These are phyloP conservation scores for Catostomus latipinnis DNA, from an alignment of 2,797 vertebrate genomes.

Conservation along the genomic window DNA sequence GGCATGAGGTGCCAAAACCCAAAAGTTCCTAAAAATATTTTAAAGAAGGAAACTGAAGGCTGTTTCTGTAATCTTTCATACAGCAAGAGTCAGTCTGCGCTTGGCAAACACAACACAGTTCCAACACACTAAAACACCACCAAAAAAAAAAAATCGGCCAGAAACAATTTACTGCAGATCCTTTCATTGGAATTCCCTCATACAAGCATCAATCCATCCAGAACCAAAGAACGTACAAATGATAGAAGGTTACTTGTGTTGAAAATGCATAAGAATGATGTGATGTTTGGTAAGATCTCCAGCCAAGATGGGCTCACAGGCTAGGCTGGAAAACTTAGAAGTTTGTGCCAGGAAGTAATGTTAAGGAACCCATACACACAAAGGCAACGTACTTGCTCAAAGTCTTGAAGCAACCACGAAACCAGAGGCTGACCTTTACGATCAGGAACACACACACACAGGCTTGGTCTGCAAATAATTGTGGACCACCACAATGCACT, in stretches of 20 bases:
- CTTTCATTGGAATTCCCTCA: conserved; percentile 22
- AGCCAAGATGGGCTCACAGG: conserved; percentile 15
- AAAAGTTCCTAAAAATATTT: conserved; percentile 40
- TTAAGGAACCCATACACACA: conserved; percentile 2
- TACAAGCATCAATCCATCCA: conserved; percentile 23
- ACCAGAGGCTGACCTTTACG: conserved; percentile 35
- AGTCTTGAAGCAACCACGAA: conserved; percentile 9
- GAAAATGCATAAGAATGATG: conserved; percentile 28
- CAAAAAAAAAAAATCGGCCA: conserved; percentile 44
- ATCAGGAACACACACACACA: conserved; percentile 20
- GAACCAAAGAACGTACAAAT: conserved; percentile 20
- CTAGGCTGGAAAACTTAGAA: conserved; percentile 14
- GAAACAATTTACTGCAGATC: conserved; percentile 45
- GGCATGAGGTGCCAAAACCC: conserved; percentile 3
- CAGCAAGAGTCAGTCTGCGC: conserved; percentile 10
- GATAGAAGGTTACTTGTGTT: conserved; percentile 6
- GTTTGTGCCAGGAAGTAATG: conserved; percentile 25
- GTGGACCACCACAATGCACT: conserved; percentile 19
- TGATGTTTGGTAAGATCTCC: conserved; percentile 40
- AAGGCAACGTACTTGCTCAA: not conserved
- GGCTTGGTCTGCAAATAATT: conserved; percentile 17
- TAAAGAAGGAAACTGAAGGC: conserved; percentile 15
- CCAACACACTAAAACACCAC: conserved; percentile 19
- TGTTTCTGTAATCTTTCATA: conserved; percentile 43
- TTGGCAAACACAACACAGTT: conserved; percentile 34